Conservation (phyloP, 2,113 vertebrate genomes). For the Mus spicilegus region DNA sequence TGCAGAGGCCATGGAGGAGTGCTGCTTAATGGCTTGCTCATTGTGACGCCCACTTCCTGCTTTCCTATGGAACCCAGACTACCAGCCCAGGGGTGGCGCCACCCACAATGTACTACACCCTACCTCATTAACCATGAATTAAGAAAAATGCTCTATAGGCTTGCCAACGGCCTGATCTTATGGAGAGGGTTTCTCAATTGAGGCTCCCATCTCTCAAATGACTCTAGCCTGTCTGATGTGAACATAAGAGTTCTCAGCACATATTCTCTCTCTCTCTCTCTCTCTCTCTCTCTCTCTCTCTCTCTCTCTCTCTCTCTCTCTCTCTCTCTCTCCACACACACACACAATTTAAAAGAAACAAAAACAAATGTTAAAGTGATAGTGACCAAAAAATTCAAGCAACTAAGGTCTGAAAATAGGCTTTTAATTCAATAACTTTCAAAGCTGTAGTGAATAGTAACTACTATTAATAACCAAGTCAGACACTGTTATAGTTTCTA, state of each 20-base stretch:
- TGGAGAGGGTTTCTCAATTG: neutral
- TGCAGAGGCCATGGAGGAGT: neutral
- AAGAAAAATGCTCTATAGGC: neutral
- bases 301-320: neutral
- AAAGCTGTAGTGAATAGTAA: neutral
- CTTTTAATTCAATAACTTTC: neutral
- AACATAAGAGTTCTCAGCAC: neutral
- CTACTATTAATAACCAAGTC: neutral
- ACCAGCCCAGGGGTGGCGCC: neutral
- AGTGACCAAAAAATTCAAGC: neutral
- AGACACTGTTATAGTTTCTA: neutral
- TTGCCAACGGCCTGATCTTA: neutral
- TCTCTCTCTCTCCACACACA: neutral
- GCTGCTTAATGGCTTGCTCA: neutral
- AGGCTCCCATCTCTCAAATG: neutral
- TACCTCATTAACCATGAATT: neutral
- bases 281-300: neutral
- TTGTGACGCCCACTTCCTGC: too few species aligned
- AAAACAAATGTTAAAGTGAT: neutral
- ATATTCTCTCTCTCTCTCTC: neutral
- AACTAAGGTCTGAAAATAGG: neutral
- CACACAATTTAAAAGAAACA: neutral
- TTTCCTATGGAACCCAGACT: neutral
- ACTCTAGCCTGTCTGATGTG: neutral
- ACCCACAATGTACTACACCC: neutral